These are phyloP conservation scores for Tiliacea aurago DNA, from an alignment of 2,888 invertebrate genomes.

Conservation along the genomic window DNA sequence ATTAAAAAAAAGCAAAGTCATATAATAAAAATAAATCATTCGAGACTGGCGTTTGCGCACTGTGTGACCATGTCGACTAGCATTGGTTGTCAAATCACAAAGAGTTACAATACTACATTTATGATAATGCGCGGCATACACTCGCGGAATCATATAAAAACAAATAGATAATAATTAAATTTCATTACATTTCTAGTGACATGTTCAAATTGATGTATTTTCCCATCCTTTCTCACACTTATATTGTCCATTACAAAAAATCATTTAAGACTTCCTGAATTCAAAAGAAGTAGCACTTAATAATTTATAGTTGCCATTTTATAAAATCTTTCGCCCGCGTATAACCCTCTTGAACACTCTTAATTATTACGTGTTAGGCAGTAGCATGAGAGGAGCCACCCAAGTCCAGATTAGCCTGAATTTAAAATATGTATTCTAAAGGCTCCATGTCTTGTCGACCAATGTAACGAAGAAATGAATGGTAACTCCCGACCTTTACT, in stretches of 20 bases:
- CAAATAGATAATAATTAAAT: slow-evolving; percentile 16
- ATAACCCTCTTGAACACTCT: slow-evolving; percentile 7
- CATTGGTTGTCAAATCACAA: slow-evolving; percentile 66
- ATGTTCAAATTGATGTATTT: slow-evolving; percentile 46
- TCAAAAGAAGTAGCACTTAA: slow-evolving; percentile 19
- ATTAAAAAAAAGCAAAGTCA: slow-evolving; percentile 11
- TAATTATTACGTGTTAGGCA: slow-evolving; percentile 13
- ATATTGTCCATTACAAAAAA: not conserved
- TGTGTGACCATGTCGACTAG: slow-evolving; percentile 75
- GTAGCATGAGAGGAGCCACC: slow-evolving; percentile 8
- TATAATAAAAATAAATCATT: slow-evolving; percentile 48
- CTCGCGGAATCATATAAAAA: slow-evolving; percentile 45
- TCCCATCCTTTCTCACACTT: not conserved
- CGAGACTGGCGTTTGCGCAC: slow-evolving; percentile 67
- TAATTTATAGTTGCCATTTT: slow-evolving; percentile 10
- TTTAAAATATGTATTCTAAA: not conserved
- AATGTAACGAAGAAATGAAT: not conserved
- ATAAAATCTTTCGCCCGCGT: slow-evolving; percentile 30
- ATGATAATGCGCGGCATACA: slow-evolving; percentile 59
- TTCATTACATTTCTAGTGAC: slow-evolving; percentile 50
- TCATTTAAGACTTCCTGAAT: slow-evolving; percentile 23
- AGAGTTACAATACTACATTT: slow-evolving; percentile 54
- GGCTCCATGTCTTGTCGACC: not conserved
- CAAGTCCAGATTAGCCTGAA: not conserved
- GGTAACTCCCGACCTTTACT: not conserved